phyloP scores from a whole-genome alignment of 2,797 vertebrate genomes.

The Rallus crepitans region DNA sequence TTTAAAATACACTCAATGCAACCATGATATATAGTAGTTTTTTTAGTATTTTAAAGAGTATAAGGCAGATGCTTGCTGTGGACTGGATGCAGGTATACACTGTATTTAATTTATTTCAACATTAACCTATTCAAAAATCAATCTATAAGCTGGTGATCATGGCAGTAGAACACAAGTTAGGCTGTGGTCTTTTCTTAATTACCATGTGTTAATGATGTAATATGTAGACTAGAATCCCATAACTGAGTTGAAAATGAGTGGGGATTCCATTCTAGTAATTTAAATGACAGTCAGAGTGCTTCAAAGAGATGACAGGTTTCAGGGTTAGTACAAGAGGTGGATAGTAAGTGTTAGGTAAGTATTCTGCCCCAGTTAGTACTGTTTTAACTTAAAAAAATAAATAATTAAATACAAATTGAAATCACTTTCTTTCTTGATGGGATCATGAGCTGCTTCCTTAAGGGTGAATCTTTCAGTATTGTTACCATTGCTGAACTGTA shows the following conservation, averaged over 20 bases:
- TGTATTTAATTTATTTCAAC: background rate
- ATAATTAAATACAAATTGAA: background rate
- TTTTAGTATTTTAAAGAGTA: background rate
- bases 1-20: background rate
- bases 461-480: background rate
- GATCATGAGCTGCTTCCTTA: background rate
- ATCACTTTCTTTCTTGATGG: background rate
- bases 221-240: background rate
- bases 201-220: background rate
- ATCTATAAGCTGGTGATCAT: background rate
- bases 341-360: background rate
- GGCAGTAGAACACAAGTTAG: background rate
- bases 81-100: background rate
- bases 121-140: background rate
- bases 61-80: background rate
- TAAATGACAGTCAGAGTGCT: background rate
- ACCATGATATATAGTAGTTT: background rate
- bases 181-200: background rate
- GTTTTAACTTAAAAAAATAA: background rate
- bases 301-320: background rate
- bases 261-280: background rate
- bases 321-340: background rate
- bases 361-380: too few species aligned
- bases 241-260: background rate
- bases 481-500: background rate